Evolutionary conservation across 2,888 invertebrate genomes (phyloP).

Genomic region (Phlogophora meticulosa): DNA sequence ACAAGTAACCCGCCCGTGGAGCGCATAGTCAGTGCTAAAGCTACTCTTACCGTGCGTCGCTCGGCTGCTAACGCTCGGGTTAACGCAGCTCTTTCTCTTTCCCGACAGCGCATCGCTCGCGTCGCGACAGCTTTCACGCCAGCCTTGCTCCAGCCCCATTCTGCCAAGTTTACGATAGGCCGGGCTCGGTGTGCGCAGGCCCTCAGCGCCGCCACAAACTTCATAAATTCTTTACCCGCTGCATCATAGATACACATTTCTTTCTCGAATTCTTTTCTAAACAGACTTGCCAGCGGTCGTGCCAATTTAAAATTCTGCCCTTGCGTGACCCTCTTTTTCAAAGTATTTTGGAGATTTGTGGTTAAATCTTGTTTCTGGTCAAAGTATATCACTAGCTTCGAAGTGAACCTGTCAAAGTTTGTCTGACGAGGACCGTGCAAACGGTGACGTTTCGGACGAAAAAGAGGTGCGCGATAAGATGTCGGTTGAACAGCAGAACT

Average conservation of each 20-base stretch:
- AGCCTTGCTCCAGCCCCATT: constrained; percentile 70
- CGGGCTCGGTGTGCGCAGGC: constrained; percentile 73
- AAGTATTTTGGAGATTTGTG: constrained; percentile 55
- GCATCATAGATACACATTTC: constrained; percentile 57
- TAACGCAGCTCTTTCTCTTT: constrained; percentile 59
- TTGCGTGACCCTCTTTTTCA: constrained; percentile 35
- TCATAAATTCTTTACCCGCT: constrained; percentile 37
- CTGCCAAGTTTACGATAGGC: constrained; percentile 69
- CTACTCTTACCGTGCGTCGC: constrained; percentile 70
- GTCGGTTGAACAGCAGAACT: not conserved
- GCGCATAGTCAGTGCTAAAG: constrained; percentile 65
- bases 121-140: constrained; percentile 78
- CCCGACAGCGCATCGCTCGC: constrained; percentile 68
- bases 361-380: constrained; percentile 74
- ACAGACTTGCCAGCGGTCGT: constrained; percentile 55
- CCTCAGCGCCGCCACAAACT: constrained; percentile 69
- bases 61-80: constrained; percentile 67
- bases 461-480: not conserved
- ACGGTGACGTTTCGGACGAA: not conserved
- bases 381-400: constrained; percentile 76
- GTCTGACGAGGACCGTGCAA: constrained; percentile 42
- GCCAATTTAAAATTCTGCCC: constrained; percentile 43
- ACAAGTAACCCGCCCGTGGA: not conserved
- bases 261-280: constrained; percentile 45
- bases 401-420: constrained; percentile 70